Percentiles rank a stretch among this genome's conserved stretches.
Conservation (phyloP, 2,888 invertebrate species). For the Calliopum simillimum region DNA sequence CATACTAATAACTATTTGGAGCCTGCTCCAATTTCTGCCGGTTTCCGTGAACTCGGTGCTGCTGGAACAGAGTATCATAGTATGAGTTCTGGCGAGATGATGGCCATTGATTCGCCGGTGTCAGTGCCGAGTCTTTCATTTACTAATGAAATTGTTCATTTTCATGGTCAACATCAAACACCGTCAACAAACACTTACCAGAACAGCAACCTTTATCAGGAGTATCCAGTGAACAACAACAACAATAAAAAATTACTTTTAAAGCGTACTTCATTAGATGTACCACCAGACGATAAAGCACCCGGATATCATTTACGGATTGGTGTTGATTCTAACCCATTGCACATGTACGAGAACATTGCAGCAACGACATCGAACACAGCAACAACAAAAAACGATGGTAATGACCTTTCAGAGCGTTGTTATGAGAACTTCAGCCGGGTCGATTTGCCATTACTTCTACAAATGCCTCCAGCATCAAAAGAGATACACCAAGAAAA, state of each 20-base stretch:
- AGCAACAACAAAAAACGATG: conserved; percentile 41
- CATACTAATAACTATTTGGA: neutral
- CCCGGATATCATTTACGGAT: conserved; percentile 50
- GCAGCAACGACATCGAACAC: conserved; percentile 40
- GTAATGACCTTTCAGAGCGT: conserved; percentile 50
- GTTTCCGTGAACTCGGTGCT: no score
- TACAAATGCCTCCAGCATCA: conserved; percentile 41
- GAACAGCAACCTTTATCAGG: conserved; percentile 71
- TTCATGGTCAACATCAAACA: conserved; percentile 45
- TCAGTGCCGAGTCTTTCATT: conserved; percentile 71
- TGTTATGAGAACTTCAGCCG: conserved; percentile 62
- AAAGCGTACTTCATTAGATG: conserved; percentile 51
- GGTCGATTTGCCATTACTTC: conserved; percentile 54
- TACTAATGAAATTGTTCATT: conserved; percentile 70
- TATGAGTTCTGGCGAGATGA: no score
- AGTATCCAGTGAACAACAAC: conserved; percentile 65
- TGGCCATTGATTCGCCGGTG: conserved; percentile 63
- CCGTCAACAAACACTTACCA: neutral
- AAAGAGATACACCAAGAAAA: conserved; percentile 17
- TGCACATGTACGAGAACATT: conserved; percentile 61
- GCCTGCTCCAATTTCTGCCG: neutral
- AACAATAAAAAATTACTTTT: conserved; percentile 44
- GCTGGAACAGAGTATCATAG: no score
- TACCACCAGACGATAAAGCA: conserved; percentile 65
- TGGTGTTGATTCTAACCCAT: conserved; percentile 43